phyloP scores from a whole-genome alignment of 2,888 invertebrate species.

The Hemithea aestivaria region DNA sequence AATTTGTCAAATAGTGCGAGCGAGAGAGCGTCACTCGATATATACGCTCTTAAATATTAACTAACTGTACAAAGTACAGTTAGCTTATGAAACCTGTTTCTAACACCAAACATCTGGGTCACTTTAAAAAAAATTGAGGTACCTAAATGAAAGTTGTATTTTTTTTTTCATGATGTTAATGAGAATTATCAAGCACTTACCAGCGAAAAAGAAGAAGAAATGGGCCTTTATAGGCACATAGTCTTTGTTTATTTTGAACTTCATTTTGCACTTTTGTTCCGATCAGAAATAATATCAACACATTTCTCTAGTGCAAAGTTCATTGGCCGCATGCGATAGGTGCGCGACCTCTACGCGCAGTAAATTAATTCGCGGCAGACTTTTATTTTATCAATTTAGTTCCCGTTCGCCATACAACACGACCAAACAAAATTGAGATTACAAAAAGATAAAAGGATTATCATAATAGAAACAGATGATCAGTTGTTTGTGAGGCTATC shows the following conservation, averaged over 20 bases:
- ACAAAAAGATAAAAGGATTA: no score
- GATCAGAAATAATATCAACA: no score
- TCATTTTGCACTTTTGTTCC: conserved; percentile 42
- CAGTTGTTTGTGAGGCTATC: conserved; percentile 6
- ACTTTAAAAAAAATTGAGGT: no score
- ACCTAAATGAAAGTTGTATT: no score
- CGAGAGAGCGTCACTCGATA: no score
- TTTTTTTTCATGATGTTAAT: no score
- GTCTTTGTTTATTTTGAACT: conserved; percentile 82
- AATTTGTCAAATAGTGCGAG: no score
- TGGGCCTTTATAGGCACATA: conserved; percentile 91
- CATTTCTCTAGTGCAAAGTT: not conserved
- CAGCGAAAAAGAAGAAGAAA: conserved; percentile 92
- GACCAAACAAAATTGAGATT: not conserved
- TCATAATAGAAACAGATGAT: not conserved
- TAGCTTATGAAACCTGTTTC: no score
- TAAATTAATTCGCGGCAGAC: conserved; percentile 2
- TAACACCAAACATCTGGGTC: conserved; percentile 4
- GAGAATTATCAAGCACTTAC: no score
- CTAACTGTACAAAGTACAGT: no score
- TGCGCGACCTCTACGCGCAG: conserved; percentile 6
- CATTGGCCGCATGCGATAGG: conserved; percentile 3
- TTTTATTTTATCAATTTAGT: conserved; percentile 2
- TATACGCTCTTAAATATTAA: no score
- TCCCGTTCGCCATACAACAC: not conserved